phyloP scores from a whole-genome alignment of 2,797 vertebrate genomes.

The Toxotes lorentzi region DNA sequence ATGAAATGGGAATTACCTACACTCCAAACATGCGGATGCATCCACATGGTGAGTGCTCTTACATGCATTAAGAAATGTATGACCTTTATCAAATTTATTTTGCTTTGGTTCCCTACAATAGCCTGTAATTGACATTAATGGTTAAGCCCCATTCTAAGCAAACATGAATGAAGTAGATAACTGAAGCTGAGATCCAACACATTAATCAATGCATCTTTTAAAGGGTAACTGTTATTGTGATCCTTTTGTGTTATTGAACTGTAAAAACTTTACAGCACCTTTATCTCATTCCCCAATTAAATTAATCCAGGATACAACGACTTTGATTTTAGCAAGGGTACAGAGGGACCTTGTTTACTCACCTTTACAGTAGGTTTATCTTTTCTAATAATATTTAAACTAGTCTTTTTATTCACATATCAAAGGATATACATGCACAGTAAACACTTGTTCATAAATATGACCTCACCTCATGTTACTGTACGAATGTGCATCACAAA shows the following conservation, averaged over 20 bases:
- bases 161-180: not conserved
- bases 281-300: slow-evolving; percentile 14
- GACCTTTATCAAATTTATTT: slow-evolving; percentile 14
- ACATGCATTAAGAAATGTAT: not conserved
- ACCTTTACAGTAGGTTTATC: not conserved
- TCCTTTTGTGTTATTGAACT: slow-evolving; percentile 2
- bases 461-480: not conserved
- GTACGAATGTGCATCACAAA: not conserved
- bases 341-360: not conserved
- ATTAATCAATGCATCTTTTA: slow-evolving; percentile 27
- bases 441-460: not conserved
- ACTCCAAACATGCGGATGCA: not conserved
- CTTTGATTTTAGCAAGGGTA: not conserved
- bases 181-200: slow-evolving; percentile 4
- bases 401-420: not conserved
- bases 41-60: not conserved
- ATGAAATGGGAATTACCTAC: not conserved
- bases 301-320: slow-evolving; percentile 2
- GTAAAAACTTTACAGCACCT: slow-evolving; percentile 14
- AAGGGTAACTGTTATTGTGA: slow-evolving; percentile 14
- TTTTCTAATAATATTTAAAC: not conserved
- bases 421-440: not conserved
- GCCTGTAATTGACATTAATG: slow-evolving; percentile 12
- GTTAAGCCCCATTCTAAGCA: slow-evolving; percentile 7
- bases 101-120: not conserved